phyloP scores from a whole-genome alignment of 92 coral and sea anemone genomes.

The Virgularia gustaviana region DNA sequence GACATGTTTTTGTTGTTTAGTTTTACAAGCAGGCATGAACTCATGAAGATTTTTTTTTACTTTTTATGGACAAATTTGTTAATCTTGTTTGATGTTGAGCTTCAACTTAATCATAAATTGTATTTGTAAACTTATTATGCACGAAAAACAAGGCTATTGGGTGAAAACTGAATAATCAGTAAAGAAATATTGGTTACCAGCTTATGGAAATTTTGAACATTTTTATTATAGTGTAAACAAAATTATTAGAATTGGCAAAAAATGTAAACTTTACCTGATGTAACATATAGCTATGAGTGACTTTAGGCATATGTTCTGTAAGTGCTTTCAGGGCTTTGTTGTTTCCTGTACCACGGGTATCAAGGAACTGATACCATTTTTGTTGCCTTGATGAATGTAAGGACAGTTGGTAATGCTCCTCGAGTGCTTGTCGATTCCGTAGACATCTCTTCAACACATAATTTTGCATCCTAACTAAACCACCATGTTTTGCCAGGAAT shows the following conservation, averaged over 20 bases:
- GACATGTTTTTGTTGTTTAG: too few relatives aligned
- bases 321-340: slow-evolving; percentile 91
- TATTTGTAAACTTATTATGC: too few relatives aligned
- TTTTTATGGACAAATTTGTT: too few relatives aligned
- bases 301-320: slow-evolving; percentile 98
- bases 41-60: too few relatives aligned
- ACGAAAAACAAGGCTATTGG: too few relatives aligned
- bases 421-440: slow-evolving; percentile 96
- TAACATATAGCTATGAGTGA: slow-evolving; percentile 98
- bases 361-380: slow-evolving; percentile 98
- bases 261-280: slow-evolving; percentile 81
- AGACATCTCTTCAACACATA: slow-evolving; percentile 96
- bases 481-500: slow-evolving; percentile 94
- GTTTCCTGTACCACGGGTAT: slow-evolving; percentile 93
- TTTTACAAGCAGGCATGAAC: too few relatives aligned
- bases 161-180: too few relatives aligned
- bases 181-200: too few relatives aligned
- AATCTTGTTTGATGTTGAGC: too few relatives aligned
- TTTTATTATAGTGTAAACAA: too few relatives aligned
- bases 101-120: too few relatives aligned
- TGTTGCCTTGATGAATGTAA: slow-evolving; percentile 98
- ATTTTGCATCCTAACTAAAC: slow-evolving; percentile 86
- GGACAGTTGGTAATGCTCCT: slow-evolving; percentile 95
- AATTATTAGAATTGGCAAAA: not conserved
- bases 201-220: too few relatives aligned